phyloP scores from a whole-genome alignment of 2,797 vertebrate genomes.

The Ficedula albicollis region DNA sequence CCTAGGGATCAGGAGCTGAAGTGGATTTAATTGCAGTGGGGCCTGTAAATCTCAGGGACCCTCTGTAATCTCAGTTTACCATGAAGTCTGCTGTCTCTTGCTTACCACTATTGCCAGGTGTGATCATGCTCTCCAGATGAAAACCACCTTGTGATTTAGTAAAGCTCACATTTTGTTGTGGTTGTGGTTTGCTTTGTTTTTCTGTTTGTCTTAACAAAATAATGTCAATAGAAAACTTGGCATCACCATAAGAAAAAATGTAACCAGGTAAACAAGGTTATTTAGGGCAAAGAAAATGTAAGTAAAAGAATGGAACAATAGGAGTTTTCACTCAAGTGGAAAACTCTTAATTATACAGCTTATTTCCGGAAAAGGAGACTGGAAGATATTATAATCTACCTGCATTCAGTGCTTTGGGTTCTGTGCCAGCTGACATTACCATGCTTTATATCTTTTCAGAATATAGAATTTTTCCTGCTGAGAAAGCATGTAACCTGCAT shows the following conservation, averaged over 20 bases:
- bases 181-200: not conserved
- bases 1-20: not conserved
- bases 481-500: not conserved
- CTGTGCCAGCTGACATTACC: not conserved
- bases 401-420: not conserved
- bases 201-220: not conserved
- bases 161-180: not conserved
- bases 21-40: not conserved
- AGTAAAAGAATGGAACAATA: not conserved
- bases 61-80: not conserved
- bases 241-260: not conserved
- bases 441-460: not conserved
- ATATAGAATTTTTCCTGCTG: constrained; percentile 9
- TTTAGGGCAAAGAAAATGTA: constrained; percentile 14
- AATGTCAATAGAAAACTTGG: not conserved
- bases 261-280: not conserved
- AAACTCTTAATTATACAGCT: constrained; percentile 16
- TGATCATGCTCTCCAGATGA: not conserved
- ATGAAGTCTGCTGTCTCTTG: not conserved
- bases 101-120: not conserved
- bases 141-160: not conserved
- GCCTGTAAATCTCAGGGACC: constrained; percentile 4
- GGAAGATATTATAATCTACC: not conserved
- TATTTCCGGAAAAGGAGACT: constrained; percentile 3
- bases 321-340: not conserved